Evolutionary conservation across 2,113 vertebrate genomes (phyloP), one percentile per base, ranked within the genome.

Genomic region (Nothoprocta pentlandii): DNA sequence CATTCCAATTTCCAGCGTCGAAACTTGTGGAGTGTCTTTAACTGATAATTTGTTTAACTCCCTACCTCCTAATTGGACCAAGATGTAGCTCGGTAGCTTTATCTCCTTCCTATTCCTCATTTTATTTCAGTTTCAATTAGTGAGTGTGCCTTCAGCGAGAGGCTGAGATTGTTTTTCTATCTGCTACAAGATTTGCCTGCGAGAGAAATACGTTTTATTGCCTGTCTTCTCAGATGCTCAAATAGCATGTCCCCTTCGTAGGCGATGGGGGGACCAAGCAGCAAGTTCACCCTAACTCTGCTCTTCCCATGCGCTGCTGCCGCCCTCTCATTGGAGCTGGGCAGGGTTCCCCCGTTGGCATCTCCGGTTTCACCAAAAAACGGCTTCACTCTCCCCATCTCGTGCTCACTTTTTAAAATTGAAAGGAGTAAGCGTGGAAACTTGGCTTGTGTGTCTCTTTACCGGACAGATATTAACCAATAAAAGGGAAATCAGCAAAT

Each of bases 81-180:
- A 94, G 76, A 46, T 73, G 84, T 80, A 92, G 94, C 96, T 97
- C 84, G 71, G 58, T 90, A 87, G 93, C 81, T 96, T 96, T 90
- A 90, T 97, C 84, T 95, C 87, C 78, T 96, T 90, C 87, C 66
- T 84, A 78, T 89, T 96, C 66, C 71, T 51, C 63, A 39, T 96
- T 97, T 96, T 96, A 95, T 92, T 97, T 96, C 87, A 73, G 74
- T 85, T 92, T 96, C 93, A 95, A 82, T 97, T 94, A 95, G 83
- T 25, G 41, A 89, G 44, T 80, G 61, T 82, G 85, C 91, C 96
- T 95, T 95, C 84, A 91, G 94, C 93, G 95, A 93, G 95, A 95
- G 73, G 16, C 62, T 80, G 49, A 85, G 92, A 95, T 89, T 94
- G 95, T 95, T 92, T 93, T 95, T 69, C 75, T 96, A 51, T 97